Conservation (phyloP, 2,888 invertebrate species). For the Scotopteryx bipunctaria region DNA sequence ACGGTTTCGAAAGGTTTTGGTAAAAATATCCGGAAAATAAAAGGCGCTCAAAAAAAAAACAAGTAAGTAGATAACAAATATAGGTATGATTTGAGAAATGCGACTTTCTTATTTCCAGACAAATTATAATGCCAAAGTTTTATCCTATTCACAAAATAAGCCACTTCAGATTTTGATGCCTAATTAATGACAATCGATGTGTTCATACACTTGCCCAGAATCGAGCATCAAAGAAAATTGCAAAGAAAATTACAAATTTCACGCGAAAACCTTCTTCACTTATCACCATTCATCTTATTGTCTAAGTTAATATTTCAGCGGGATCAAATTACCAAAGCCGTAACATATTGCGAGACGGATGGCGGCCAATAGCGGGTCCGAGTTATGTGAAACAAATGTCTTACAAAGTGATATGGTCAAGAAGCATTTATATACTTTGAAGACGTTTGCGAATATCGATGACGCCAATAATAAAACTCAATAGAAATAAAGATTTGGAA, state of each 20-base stretch:
- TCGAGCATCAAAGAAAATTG: too few species aligned
- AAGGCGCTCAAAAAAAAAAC: too few species aligned
- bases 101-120: too few species aligned
- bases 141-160: too few species aligned
- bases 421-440: conserved; percentile 9
- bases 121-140: too few species aligned
- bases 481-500: conserved; percentile 3
- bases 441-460: conserved; percentile 9
- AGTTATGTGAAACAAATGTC: conserved; percentile 26
- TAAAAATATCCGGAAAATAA: background rate
- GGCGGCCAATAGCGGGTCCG: conserved; percentile 57
- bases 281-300: conserved; percentile 61
- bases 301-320: conserved; percentile 74
- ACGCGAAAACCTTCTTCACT: conserved; percentile 22
- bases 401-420: conserved; percentile 15
- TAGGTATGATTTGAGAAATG: too few species aligned
- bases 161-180: too few species aligned
- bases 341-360: conserved; percentile 70
- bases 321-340: conserved; percentile 76
- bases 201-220: too few species aligned
- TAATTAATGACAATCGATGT: too few species aligned
- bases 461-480: background rate
- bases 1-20: background rate
- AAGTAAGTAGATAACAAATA: too few species aligned
- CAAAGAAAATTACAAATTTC: conserved; percentile 31